Base-by-base conservation (phyloP, 2,888 invertebrate species). In the Acleris sparsana region DNA sequence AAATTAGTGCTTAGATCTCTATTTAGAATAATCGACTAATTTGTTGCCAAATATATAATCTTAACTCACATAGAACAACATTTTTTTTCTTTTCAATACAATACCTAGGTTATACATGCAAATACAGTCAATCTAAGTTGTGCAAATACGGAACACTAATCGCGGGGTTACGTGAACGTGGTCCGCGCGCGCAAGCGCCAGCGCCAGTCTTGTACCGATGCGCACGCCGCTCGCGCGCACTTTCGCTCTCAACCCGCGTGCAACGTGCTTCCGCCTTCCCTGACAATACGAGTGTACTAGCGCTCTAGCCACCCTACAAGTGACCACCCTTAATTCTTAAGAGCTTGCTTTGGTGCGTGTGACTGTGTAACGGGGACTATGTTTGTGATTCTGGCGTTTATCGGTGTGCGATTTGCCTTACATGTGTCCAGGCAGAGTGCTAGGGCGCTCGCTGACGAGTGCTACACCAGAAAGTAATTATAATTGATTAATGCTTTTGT, bases 341-440 rank as follows among this genome's bases (percentile, higher is more conserved):
- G 25, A 57, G 64, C 64, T 67, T 65, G 62, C 53, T 70, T 65
- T 56, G 53, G 59, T 67, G 61, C 49, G 68, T 66, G 59, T 16
- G 22, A 72, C 78, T 80, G 74, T 61, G 77, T 56, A 51, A 44
- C 67, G 64, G 70, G 72, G 76, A 88, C 82, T 83, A 91, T 92
- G 92, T 85, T 92, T 75, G 91, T 91, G 83, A 89, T 92, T 70
- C 77, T 92, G 63, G 92, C 91, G 18, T 92, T 90, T 69, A 89
- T 90, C 68, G 92, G 92, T 39, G 91, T 92, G 20, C 80, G 92
- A 61, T 92, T 91, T 71, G 89, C 86, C 59, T 82, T 92, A 66
- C 86, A 92, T 85, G 88, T 92, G 84, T 92, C 92, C 71, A 76
- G 89, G 78, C 92, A 92, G 74, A 92, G 88, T 74, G 87, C 84